Base-by-base conservation (phyloP, 2,113 vertebrate genomes). In the Lontra canadensis region DNA sequence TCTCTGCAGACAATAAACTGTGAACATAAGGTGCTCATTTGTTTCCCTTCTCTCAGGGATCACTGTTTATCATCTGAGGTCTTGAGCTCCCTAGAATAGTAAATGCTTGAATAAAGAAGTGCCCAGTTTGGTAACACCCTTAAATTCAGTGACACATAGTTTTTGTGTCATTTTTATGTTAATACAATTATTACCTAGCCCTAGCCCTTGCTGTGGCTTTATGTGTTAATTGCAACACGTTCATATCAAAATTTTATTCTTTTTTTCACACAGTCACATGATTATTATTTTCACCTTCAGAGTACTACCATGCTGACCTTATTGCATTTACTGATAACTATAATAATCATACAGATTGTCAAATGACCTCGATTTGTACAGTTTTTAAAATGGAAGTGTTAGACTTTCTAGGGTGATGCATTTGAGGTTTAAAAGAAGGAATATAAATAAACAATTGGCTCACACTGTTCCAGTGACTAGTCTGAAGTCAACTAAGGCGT, bases 341-440 rank as follows among this genome's bases (percentile, higher is more conserved):
- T 76, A 47, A 31, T 79, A 52, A 90, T 26, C 17, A 1, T 21
- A 34, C 14, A 71, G 52, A 86, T 78, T 79, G 44, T 88, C 55
- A 59, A 47, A 39, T 79, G 36, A 29, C 7, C 13, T 55, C 15
- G 17, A 86, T 23, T 86, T 39, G 7, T 69, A 42, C 26, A 59
- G 31, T 82, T 86, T 81, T 94, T n/a, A 74, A 92, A 79, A 34
- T n/a, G 29, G 4, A 21, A 39, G 4, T 88, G 25, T 63, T 95
- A 76, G n/a, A 29, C 44, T 78, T 84, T 88, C 26, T 36, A 8
- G 14, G n/a, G 9, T 81, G 17, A 80, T 82, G 12, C 17, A 92
- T 79, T 89, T 94, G 49, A 90, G 26, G 23, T 61, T 84, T 84
- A 84, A 78, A 92, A 88, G 63, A 31, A 83, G 13, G 65, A 44